Conservation (phyloP, 2,797 vertebrate genomes). For the Vultur gryphus region DNA sequence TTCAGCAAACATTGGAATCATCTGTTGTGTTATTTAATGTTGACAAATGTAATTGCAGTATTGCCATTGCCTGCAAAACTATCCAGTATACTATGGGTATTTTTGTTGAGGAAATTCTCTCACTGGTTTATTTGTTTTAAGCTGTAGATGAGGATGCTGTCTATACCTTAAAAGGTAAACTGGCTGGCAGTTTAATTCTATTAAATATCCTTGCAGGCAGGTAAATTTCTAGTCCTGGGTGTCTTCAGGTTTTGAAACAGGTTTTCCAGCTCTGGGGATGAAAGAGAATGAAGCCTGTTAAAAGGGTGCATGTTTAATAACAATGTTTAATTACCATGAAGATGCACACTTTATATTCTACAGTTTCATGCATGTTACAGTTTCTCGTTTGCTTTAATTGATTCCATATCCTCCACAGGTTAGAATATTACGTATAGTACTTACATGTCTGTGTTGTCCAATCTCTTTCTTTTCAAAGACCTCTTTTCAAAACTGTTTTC, state of each 20-base stretch:
- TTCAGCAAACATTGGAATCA: background rate
- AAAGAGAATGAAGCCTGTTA: background rate
- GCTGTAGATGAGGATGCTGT: background rate
- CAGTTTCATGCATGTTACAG: rapidly evolving
- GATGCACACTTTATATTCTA: background rate
- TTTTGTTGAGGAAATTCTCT: background rate
- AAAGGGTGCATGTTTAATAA: background rate
- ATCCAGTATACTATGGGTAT: rapidly evolving
- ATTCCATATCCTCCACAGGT: background rate
- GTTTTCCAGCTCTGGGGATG: background rate
- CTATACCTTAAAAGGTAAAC: background rate
- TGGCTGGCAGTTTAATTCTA: background rate
- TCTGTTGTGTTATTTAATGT: background rate
- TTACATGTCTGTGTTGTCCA: background rate
- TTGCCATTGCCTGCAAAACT: background rate
- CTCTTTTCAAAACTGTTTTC: background rate
- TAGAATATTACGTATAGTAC: background rate
- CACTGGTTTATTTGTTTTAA: background rate
- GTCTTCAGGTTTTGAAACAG: background rate
- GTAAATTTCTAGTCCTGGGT: background rate
- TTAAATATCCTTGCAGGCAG: background rate
- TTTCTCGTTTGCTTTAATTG: background rate
- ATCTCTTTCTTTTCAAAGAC: background rate
- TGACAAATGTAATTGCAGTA: background rate
- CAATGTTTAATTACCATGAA: background rate